These are phyloP conservation scores for Troides oblongomaculatus DNA, from an alignment of 2,888 invertebrate species.

Conservation along the genomic window DNA sequence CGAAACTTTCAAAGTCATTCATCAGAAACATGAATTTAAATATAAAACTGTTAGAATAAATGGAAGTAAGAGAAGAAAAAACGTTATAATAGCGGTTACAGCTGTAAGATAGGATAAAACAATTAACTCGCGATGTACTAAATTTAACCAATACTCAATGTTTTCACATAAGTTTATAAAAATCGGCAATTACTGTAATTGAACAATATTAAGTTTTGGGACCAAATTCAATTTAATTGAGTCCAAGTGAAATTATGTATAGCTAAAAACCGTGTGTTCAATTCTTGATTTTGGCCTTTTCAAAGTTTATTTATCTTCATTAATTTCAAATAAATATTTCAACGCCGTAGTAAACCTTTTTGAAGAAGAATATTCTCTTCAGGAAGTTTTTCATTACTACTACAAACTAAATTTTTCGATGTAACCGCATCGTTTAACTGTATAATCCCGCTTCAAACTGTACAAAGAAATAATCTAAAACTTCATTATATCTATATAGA, in stretches of 20 bases:
- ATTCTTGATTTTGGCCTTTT: background rate
- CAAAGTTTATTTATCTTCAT: background rate
- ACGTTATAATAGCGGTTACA: conserved; percentile 70
- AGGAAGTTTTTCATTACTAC: background rate
- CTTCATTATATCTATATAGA: background rate
- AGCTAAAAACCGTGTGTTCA: background rate
- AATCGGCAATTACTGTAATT: conserved; percentile 20
- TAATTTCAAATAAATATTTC: background rate
- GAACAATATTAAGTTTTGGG: conserved; percentile 23
- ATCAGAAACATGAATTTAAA: conserved; percentile 67
- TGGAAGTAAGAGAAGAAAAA: conserved; percentile 67
- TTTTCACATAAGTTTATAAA: conserved; percentile 11
- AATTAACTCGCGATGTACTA: conserved; percentile 31
- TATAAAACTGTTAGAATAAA: conserved; percentile 69
- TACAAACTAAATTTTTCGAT: background rate
- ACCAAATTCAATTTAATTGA: conserved; percentile 27
- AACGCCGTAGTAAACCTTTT: background rate
- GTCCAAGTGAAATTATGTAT: conserved; percentile 13
- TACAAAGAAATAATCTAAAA: background rate
- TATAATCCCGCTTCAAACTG: background rate
- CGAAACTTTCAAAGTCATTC: conserved; percentile 41
- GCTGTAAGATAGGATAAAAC: conserved; percentile 63
- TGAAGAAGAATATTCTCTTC: no score
- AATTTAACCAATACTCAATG: conserved; percentile 34
- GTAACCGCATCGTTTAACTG: background rate